Conservation (phyloP, 2,888 invertebrate species). For the Slavum lentiscoides region DNA sequence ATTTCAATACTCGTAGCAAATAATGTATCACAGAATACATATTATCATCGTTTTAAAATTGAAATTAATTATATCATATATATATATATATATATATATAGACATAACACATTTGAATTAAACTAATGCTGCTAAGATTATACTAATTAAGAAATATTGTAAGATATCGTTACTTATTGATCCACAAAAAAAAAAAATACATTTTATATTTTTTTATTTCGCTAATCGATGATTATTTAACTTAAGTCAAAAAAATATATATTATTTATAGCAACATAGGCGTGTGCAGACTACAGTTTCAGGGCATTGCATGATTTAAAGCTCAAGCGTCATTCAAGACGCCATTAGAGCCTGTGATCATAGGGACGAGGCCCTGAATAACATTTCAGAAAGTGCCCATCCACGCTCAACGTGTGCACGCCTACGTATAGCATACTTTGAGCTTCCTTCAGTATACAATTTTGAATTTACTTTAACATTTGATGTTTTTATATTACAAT, state of each 20-base stretch:
- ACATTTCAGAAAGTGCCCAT: not conserved
- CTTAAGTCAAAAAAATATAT: conserved; percentile 3
- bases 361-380: not conserved
- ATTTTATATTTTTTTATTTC: not conserved
- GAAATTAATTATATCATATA: not conserved
- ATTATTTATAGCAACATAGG: not conserved
- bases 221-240: conserved; percentile 18
- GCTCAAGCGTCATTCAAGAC: not conserved
- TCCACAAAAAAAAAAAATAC: not conserved
- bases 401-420: not conserved
- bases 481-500: conserved; percentile 21
- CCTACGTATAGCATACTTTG: conserved; percentile 22
- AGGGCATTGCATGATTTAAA: not conserved
- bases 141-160: not conserved
- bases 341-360: not conserved
- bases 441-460: conserved; percentile 33
- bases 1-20: not conserved
- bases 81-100: too few species aligned
- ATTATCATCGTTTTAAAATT: not conserved
- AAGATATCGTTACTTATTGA: not conserved
- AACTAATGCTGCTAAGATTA: not conserved
- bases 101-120: not conserved
- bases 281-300: not conserved
- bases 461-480: conserved; percentile 2
- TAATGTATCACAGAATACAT: conserved; percentile 35